A percentile compares a stretch with the other conserved stretches of the same genome.
Conservation (phyloP, 2,797 vertebrate species). For the Lophotriccus pileatus region DNA sequence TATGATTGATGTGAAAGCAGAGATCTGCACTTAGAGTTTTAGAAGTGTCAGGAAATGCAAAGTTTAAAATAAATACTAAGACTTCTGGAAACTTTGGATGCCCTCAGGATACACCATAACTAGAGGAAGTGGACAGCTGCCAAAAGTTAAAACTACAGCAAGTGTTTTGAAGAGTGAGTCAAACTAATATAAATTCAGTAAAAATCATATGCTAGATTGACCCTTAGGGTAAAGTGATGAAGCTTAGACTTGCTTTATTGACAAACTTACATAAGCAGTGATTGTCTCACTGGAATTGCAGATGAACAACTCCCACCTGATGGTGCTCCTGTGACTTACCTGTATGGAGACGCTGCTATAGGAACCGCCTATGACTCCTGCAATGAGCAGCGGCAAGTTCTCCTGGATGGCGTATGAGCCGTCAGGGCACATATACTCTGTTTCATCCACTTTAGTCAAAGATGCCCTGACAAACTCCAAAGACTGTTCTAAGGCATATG, state of each 20-base stretch:
- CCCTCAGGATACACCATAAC: not conserved
- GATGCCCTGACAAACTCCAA: conserved; percentile 97
- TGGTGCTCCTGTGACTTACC: conserved; percentile 75
- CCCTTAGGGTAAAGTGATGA: not conserved
- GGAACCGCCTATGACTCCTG: conserved; percentile 93
- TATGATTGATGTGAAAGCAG: not conserved
- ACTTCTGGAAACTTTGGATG: not conserved
- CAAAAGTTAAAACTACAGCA: not conserved
- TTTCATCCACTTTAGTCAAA: conserved; percentile 97
- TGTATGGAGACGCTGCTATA: conserved; percentile 99
- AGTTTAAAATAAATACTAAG: not conserved
- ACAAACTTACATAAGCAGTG: not conserved
- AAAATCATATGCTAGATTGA: not conserved
- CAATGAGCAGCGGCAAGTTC: conserved; percentile 91
- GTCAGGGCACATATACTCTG: conserved; percentile 97
- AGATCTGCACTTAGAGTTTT: not conserved
- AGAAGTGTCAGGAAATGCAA: not conserved
- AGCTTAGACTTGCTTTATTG: not conserved
- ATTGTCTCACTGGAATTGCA: not conserved
- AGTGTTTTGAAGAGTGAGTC: not conserved
- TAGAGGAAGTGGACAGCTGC: not conserved
- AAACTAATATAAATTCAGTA: not conserved
- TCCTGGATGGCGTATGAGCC: conserved; percentile 95
- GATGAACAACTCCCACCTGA: not conserved
- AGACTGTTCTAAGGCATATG: conserved; percentile 92